These are phyloP conservation scores for Anaspis maculata DNA, from an alignment of 2,888 invertebrate genomes.

Conservation along the genomic window DNA sequence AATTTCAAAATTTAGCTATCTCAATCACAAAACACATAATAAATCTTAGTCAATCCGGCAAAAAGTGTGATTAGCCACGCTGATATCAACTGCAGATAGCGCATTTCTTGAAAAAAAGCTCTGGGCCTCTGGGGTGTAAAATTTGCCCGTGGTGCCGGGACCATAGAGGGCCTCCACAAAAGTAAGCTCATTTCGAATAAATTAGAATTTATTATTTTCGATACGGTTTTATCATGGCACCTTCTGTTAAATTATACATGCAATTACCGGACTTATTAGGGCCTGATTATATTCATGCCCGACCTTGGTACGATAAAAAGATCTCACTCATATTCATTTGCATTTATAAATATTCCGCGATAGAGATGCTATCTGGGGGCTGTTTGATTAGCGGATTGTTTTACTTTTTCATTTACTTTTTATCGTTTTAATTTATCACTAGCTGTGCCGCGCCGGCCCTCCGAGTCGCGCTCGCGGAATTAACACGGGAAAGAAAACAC, in stretches of 20 bases:
- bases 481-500: too few species aligned
- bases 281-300: constrained; percentile 28
- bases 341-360: constrained; percentile 33
- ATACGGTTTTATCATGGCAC: constrained; percentile 37
- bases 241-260: constrained; percentile 38
- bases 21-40: too few species aligned
- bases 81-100: too few species aligned
- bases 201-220: constrained; percentile 39
- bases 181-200: constrained; percentile 30
- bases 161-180: too few species aligned
- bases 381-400: constrained; percentile 35
- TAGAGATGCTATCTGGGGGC: constrained; percentile 28
- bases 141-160: too few species aligned
- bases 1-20: too few species aligned
- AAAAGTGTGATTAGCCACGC: too few species aligned
- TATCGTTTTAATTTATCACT: constrained; percentile 31
- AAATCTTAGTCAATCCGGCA: too few species aligned
- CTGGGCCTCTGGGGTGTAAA: too few species aligned
- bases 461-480: constrained; percentile 24
- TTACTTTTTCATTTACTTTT: constrained; percentile 26
- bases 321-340: constrained; percentile 25
- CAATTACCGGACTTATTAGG: constrained; percentile 35
- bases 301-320: constrained; percentile 26
- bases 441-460: constrained; percentile 12
- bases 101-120: too few species aligned